Base-by-base conservation (phyloP, 2,113 vertebrate species). In the Pelobates fuscus region DNA sequence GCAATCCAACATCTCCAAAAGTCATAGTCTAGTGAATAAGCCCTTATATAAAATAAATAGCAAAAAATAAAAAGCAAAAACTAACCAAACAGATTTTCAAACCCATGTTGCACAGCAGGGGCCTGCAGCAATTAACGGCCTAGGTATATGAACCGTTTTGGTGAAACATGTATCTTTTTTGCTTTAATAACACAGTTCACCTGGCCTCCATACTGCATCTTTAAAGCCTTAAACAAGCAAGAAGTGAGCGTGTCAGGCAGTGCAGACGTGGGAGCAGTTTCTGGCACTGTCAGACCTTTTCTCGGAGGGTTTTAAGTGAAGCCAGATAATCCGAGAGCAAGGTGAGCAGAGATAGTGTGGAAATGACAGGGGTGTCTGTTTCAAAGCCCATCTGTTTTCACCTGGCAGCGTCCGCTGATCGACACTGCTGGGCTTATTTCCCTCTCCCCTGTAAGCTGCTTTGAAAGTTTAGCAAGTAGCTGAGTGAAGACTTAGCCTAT, bases 271-370 rank as follows among this genome's bases (percentile, higher is more conserved):
- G 32, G 29, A 43, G 63, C 52, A n/a, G n/a, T 67, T 59, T 24
- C 63, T 76, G 72, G 64, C 72, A 25, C 63, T 58, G 63, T 44
- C 71, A 67, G 54, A 67, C 62, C 62, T 76, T 67, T 46, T 76
- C 41, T 18, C 72, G 43, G 72, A 76, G 41, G 72, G 72, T 58
- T 76, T 76, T 67, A 76, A 67, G 58, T 27, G 72, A 76, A 67
- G 72, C 54, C 72, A 76, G 72, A 67, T 67, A 76, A 76, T 76
- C 72, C 72, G 41, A 60, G 64, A 59, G 72, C 72, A 60, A 76
- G 72, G 72, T 76, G 65, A 76, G 72, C 43, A 59, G 57, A 67
- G 63, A 76, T 76, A 76, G 64, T 37, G n/a, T 24, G 20, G 54
- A 46, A 76, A 27, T 76, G 72, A 76, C 72, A 67, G 63, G 14